Base-by-base conservation (phyloP, 1,140 invertebrate genomes). In the Nasonia giraulti region DNA sequence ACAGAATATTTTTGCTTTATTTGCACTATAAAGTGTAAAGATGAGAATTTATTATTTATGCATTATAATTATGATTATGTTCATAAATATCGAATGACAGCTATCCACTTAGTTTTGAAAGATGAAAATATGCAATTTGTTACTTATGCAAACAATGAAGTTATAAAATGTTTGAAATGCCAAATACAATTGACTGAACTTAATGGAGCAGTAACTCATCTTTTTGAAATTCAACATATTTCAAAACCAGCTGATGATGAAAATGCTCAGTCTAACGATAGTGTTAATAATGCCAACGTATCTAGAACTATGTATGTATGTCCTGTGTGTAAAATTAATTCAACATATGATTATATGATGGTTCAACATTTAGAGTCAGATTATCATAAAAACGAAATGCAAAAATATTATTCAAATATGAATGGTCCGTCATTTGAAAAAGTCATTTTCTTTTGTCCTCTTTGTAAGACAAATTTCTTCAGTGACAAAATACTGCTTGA, bases 81-180 rank as follows among this genome's bases (percentile, higher is more conserved):
- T 75, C 79, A 85, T 55, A 81, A 66, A 33, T 81, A 68, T 55
- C 68, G 74, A 77, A 76, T 85, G 73, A 12, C 66, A 44, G 44
- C 73, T 23, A 50, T 85, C 7, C 77, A 76, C 66, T 69, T 85
- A 66, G 10, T 85, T 37, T 77, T 85, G 44, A 85, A 74, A 50
- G 79, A 85, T 77, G 81, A 81, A 69, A 31, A 85, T 81, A 85
- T 85, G 23, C 73, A 85, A 77, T 81, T 84, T 81, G 44, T n/a
- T 5, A 80, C 7, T 8, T 44, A 37, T 75, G 31, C 23, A 62
- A 75, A 84, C 62, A 66, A 80, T 66, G 77, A 84, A 80, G 14
- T 79, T 74, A 62, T 84, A 66, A 44, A 73, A 74, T 84, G 83
- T 68, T 62, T 66, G 50, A 84, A 84, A 80, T 84, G 83, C 37